Evolutionary conservation across 2,797 vertebrate genomes (phyloP), one percentile per base, ranked within the genome.

Genomic region (Chromobotia macracanthus): DNA sequence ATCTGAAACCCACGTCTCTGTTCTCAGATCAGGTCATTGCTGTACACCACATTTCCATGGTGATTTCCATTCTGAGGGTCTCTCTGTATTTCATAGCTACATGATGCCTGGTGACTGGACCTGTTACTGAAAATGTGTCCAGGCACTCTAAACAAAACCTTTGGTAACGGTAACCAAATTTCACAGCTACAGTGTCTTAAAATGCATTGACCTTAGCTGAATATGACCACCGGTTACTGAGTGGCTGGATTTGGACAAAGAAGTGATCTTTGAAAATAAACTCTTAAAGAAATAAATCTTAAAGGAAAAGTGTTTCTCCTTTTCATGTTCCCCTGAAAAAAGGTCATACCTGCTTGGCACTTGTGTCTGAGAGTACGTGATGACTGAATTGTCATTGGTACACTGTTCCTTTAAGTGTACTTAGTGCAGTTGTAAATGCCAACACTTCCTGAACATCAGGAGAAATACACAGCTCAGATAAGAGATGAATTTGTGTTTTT

Each of bases 11-110:
- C 46, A 16, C 18, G 25, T 68, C 46, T 23, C 51, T 7, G 3
- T 70, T 53, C 61, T 77, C n/a, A 77, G 61, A 69, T 61, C 44
- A 66, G 61, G n/a, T n/a, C n/a, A n/a, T n/a, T 15, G 63, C 12
- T 77, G 38, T 21, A 56, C 66, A n/a, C n/a, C 3, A 31, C 80
- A 28, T 61, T 31, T 67, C 2, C n/a, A 72, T n/a, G 35, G 9
- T 16, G 8, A 61, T 61, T 75, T 44, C 31, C 23, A 16, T 25
- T 64, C 38, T 46, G 9, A 58, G 65, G 48, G 35, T 71, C 44
- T 68, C 21, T 69, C 55, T 67, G 74, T 44, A 28, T 53, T 72
- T 65, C 63, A 66, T 46, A 75, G 25, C 53, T 12, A 61, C 23
- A 38, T 73, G 68, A 16, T 16, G 41, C 60, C 68, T 78, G 63